Percentiles rank a stretch among this genome's conserved stretches.
phyloP scores from a whole-genome alignment of 2,888 invertebrate species.

The Rotaria macrura region DNA sequence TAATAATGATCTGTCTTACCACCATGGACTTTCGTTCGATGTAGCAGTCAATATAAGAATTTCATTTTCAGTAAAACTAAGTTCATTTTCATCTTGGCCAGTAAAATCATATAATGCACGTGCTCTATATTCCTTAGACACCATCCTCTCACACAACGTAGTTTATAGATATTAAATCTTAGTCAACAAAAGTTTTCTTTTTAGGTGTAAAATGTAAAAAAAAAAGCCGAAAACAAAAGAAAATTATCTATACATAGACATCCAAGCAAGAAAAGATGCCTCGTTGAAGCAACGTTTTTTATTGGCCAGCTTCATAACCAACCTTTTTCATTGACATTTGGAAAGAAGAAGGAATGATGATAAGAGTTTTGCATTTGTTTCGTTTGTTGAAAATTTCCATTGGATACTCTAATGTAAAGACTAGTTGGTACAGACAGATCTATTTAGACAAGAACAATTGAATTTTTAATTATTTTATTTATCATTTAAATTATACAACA shows the following conservation, averaged over 20 bases:
- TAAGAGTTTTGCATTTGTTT: no score
- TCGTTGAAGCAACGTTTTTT: not conserved
- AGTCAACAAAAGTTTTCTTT: not conserved
- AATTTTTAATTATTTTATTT: no score
- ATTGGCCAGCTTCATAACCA: not conserved
- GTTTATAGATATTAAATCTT: not conserved
- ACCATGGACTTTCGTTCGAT: not conserved
- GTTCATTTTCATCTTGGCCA: constrained; percentile 23
- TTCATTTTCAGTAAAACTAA: constrained; percentile 20
- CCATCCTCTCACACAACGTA: not conserved
- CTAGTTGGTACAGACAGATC: no score
- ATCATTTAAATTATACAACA: no score
- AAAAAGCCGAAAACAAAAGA: not conserved
- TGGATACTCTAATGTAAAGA: no score
- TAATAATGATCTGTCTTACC: not conserved
- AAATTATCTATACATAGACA: not conserved
- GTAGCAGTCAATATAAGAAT: not conserved
- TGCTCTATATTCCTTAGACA: not conserved
- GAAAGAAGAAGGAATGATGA: no score
- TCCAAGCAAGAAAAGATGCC: not conserved
- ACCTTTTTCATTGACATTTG: not conserved
- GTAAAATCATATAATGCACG: constrained; percentile 30
- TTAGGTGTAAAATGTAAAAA: not conserved
- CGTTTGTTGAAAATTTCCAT: no score
- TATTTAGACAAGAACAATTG: no score